A percentile compares a stretch with the other conserved stretches of the same genome.
Evolutionary conservation across 2,888 invertebrate species (phyloP).

Genomic region (Augiades crinisus): DNA sequence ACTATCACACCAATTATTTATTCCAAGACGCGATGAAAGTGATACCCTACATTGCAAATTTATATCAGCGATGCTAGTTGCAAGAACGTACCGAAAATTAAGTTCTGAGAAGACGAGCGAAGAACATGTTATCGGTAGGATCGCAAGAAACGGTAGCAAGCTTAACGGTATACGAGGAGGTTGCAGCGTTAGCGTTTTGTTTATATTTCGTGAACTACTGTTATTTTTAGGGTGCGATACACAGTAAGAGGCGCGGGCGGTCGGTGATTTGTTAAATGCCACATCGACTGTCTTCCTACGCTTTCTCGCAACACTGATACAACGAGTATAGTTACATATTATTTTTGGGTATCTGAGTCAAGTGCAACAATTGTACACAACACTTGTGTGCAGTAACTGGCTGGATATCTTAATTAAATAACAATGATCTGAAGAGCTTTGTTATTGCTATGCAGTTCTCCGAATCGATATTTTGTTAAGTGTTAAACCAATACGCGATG

Average conservation of each 20-base stretch:
- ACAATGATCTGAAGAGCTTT: constrained; percentile 7
- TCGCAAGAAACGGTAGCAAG: constrained; percentile 60
- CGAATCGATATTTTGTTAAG: neutral
- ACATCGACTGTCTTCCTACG: constrained; percentile 19
- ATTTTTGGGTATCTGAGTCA: constrained; percentile 24
- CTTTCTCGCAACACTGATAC: constrained; percentile 1
- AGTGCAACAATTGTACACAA: constrained; percentile 11
- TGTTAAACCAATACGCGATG: neutral
- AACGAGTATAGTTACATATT: constrained; percentile 3
- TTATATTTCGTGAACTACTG: constrained; percentile 62
- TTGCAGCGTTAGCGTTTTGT: constrained; percentile 48
- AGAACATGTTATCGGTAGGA: constrained; percentile 43
- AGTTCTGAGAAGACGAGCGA: constrained; percentile 33
- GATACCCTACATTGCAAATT: constrained; percentile 27
- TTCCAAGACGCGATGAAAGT: constrained; percentile 23
- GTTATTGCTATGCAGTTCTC: neutral
- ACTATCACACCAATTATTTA: constrained; percentile 21
- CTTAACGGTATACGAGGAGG: constrained; percentile 45
- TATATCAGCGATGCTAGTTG: constrained; percentile 14
- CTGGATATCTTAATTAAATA: constrained; percentile 4
- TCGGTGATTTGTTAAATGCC: constrained; percentile 21
- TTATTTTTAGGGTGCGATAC: constrained; percentile 39
- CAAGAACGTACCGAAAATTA: constrained; percentile 20
- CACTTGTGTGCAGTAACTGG: neutral
- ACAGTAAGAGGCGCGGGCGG: constrained; percentile 29